Evolutionary conservation across 2,113 vertebrate genomes (phyloP).

Genomic region (Aepyceros melampus): DNA sequence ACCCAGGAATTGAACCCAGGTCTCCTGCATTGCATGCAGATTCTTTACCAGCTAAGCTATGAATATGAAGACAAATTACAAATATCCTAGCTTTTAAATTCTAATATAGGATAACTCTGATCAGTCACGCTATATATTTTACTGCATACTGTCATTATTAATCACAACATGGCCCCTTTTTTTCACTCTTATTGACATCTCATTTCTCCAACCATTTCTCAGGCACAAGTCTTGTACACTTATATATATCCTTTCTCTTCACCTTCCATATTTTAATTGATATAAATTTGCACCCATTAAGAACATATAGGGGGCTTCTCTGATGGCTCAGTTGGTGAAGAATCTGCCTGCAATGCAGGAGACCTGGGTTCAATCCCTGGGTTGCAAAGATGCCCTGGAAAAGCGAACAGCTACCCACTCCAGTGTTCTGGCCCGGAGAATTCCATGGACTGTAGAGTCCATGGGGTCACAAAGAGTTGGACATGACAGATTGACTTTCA

Average conservation of each 20-base stretch:
- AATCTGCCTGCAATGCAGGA: accelerated
- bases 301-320: neutral
- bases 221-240: neutral
- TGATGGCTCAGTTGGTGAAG: neutral
- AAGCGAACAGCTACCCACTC: neutral
- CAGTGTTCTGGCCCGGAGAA: neutral
- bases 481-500: neutral
- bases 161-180: neutral
- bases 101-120: neutral
- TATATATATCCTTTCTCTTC: neutral
- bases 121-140: neutral
- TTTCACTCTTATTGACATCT: neutral
- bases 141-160: neutral
- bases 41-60: neutral
- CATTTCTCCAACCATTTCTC: neutral
- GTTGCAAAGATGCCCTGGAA: neutral
- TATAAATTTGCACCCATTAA: neutral
- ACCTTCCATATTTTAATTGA: neutral
- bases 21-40: neutral
- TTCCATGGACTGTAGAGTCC: neutral
- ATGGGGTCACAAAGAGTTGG: neutral
- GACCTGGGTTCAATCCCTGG: neutral
- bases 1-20: neutral
- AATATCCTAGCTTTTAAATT: neutral
- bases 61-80: neutral